Conservation (phyloP, 2,797 vertebrate species). For the Gadopsis bispinosus region DNA sequence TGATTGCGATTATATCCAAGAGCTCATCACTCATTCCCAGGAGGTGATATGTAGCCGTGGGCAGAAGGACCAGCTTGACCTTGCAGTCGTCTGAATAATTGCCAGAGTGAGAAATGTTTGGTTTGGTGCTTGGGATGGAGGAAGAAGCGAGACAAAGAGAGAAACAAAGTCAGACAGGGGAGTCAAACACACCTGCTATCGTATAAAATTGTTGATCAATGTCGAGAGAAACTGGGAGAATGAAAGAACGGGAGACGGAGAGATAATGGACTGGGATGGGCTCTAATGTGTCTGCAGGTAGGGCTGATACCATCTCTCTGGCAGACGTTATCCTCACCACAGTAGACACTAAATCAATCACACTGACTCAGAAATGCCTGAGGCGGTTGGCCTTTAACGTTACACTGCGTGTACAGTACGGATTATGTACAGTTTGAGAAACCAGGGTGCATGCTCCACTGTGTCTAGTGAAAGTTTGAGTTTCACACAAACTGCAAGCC, state of each 20-base stretch:
- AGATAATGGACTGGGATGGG: conserved; percentile 51
- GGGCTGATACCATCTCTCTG: conserved; percentile 61
- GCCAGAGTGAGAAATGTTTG: conserved; percentile 35
- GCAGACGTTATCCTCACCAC: conserved; percentile 50
- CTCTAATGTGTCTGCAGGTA: conserved; percentile 60
- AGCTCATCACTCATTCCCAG: conserved; percentile 62
- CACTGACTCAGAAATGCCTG: conserved; percentile 33
- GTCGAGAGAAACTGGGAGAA: conserved; percentile 12
- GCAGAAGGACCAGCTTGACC: conserved; percentile 58
- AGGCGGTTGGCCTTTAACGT: conserved; percentile 16
- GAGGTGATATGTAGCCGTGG: conserved; percentile 55
- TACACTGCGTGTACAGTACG: conserved; percentile 11
- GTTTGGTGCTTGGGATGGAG: conserved; percentile 33
- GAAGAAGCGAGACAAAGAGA: conserved; percentile 14
- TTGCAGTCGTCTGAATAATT: conserved; percentile 39
- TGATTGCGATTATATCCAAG: conserved; percentile 32
- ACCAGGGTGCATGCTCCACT: not conserved
- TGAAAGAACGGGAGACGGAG: conserved; percentile 30
- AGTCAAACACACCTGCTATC: conserved; percentile 27
- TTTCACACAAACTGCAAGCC: not conserved
- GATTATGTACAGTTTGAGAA: conserved; percentile 13
- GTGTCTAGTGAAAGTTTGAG: not conserved
- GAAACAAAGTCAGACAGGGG: conserved; percentile 12
- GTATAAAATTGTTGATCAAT: conserved; percentile 37
- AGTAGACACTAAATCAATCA: conserved; percentile 54